Base-by-base conservation (phyloP, 2,797 vertebrate species). In the Neosilurus hyrtlii region DNA sequence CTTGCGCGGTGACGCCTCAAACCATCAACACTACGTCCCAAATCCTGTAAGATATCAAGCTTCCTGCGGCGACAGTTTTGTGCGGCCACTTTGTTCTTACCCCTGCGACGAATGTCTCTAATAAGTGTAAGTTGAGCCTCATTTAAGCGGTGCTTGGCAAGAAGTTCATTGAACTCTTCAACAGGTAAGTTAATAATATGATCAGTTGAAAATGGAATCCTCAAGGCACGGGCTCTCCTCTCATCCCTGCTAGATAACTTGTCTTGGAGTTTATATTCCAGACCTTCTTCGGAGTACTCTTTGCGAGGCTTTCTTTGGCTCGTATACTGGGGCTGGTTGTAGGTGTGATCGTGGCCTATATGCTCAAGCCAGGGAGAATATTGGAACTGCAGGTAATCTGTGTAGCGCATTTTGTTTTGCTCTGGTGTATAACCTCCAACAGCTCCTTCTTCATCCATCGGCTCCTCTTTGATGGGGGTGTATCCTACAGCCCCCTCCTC, bases 1-100 rank as follows among this genome's bases (percentile, higher is more conserved):
- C 92, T 93, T 37, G 94, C 92, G 24, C 95, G 96, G 72, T 93
- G 94, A 0, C 93, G 92, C 73, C 92, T 94, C 89, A 99, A 90
- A 37, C 92, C 92, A 15, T 96, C 94, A 54, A 99, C 96, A 0
- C 95, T 93, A 0, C 92, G 93, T 65, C 96, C 95, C 88, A 99
- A 86, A 80, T 94, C 95, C 10, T 94, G 81, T 83, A 99, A 94
- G 73, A 95, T 94, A 77, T 97, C 94, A 86, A 97, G 90, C 70
- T 99, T 99, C 81, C 96, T 95, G 90, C 95, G 95, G 63, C 97
- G 94, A 92, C 97, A 99, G 92, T 98, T 99, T 91, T 99, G 97
- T 0, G 98, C 98, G 0, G 98, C 98, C 90, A 98, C 96, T 92
- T 99, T 99, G 93, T 99, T 99, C 91, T 99, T 99, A 10, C 98